Conservation (phyloP, 92 coral and sea anemone genomes). For the Heteractis magnifica region DNA sequence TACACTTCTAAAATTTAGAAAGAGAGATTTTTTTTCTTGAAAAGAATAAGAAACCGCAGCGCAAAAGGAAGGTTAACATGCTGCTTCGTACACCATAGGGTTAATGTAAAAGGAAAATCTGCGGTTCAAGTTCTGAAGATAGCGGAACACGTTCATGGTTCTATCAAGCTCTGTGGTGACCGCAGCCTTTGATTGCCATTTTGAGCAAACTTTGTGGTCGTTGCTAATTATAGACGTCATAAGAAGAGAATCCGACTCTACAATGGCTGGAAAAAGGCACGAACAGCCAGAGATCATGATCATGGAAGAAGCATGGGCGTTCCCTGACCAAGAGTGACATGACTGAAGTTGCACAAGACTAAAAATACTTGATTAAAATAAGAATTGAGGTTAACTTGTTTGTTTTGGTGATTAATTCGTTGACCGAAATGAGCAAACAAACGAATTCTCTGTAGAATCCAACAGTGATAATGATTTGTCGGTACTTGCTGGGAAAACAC, state of each 20-base stretch:
- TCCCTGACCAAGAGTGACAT: not conserved
- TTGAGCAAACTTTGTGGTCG: not conserved
- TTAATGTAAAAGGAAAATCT: too few relatives aligned
- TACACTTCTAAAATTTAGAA: too few relatives aligned
- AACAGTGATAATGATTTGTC: slow-evolving; percentile 2
- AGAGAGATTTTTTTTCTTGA: too few relatives aligned
- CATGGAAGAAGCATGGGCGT: not conserved
- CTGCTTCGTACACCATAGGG: too few relatives aligned
- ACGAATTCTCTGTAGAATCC: not conserved
- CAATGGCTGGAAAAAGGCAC: not conserved
- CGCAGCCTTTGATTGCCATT: not conserved
- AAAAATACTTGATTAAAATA: not conserved
- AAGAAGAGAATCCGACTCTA: not conserved
- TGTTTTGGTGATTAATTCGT: not conserved
- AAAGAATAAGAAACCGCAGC: too few relatives aligned
- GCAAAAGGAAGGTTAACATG: too few relatives aligned
- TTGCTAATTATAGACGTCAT: not conserved
- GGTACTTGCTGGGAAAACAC: not conserved
- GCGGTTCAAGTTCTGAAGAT: too few relatives aligned
- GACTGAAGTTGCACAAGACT: not conserved
- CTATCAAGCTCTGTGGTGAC: too few relatives aligned
- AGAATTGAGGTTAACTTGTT: not conserved
- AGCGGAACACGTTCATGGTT: too few relatives aligned
- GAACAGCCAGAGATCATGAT: not conserved
- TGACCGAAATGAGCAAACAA: not conserved